These are phyloP conservation scores for Microctonus brassicae DNA, from an alignment of 2,888 invertebrate species.

Conservation along the genomic window DNA sequence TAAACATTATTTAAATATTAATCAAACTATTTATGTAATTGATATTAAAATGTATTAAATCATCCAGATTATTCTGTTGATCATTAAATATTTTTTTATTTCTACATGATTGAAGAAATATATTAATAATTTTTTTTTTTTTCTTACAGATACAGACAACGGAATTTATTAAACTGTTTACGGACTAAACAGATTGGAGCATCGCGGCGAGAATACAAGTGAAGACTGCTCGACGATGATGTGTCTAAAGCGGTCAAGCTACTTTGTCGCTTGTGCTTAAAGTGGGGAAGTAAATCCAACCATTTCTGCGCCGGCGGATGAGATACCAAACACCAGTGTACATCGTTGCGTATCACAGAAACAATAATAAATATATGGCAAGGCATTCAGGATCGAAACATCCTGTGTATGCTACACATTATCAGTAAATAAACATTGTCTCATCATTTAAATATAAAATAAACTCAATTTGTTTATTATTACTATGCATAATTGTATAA, in stretches of 20 bases:
- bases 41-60: too few relatives aligned
- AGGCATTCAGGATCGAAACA: background rate
- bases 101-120: too few relatives aligned
- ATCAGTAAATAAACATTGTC: background rate
- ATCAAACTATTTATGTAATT: too few relatives aligned
- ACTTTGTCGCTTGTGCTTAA: conserved; percentile 24
- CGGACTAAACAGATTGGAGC: conserved; percentile 1
- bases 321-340: background rate
- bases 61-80: too few relatives aligned
- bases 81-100: too few relatives aligned
- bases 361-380: background rate
- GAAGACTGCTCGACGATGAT: conserved; percentile 33
- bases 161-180: background rate
- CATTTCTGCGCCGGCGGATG: conserved; percentile 36
- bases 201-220: conserved; percentile 28
- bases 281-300: conserved; percentile 36
- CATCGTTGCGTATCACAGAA: background rate
- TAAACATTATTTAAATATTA: too few relatives aligned
- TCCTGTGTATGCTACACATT: too few relatives aligned
- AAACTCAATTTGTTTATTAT: too few relatives aligned
- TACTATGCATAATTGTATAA: too few relatives aligned
- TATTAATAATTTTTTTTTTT: too few relatives aligned
- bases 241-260: conserved; percentile 38
- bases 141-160: too few relatives aligned
- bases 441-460: too few relatives aligned